Conservation (phyloP, 2,888 invertebrate species). For the Ptychoptera contaminata region DNA sequence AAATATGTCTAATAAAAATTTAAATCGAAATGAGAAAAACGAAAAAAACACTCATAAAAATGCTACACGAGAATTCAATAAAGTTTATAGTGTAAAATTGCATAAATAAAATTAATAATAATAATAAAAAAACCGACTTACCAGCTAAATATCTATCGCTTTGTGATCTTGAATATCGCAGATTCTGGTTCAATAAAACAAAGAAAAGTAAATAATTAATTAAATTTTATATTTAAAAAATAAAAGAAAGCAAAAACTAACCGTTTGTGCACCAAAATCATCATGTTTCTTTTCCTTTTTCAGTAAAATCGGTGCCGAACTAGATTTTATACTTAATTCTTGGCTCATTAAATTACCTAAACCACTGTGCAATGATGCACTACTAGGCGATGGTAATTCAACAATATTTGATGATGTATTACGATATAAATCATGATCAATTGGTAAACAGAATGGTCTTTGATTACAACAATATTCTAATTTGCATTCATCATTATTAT, state of each 20-base stretch:
- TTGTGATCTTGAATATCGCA: constrained; percentile 31
- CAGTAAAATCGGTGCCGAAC: constrained; percentile 29
- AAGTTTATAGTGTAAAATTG: neutral
- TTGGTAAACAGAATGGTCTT: constrained; percentile 23
- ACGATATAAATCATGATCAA: constrained; percentile 29
- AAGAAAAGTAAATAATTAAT: neutral
- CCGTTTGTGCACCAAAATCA: constrained; percentile 28
- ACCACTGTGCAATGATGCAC: constrained; percentile 29
- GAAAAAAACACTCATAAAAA: neutral
- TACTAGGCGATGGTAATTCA: constrained; percentile 30
- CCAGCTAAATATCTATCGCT: constrained; percentile 33
- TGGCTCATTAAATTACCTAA: constrained; percentile 23
- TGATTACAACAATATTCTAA: constrained; percentile 9
- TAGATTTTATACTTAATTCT: constrained; percentile 29
- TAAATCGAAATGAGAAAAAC: neutral
- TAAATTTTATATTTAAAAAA: constrained; percentile 8
- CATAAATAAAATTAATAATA: neutral
- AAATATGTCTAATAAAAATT: neutral
- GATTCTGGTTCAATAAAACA: constrained; percentile 17
- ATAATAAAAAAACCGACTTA: constrained; percentile 17
- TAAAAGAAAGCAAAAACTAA: constrained; percentile 16
- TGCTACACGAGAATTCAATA: neutral
- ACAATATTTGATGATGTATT: constrained; percentile 22
- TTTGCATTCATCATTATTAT: too few species aligned
- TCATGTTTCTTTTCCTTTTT: constrained; percentile 26